phyloP scores from a whole-genome alignment of 2,888 invertebrate species.

The Drosophila stalkeri region DNA sequence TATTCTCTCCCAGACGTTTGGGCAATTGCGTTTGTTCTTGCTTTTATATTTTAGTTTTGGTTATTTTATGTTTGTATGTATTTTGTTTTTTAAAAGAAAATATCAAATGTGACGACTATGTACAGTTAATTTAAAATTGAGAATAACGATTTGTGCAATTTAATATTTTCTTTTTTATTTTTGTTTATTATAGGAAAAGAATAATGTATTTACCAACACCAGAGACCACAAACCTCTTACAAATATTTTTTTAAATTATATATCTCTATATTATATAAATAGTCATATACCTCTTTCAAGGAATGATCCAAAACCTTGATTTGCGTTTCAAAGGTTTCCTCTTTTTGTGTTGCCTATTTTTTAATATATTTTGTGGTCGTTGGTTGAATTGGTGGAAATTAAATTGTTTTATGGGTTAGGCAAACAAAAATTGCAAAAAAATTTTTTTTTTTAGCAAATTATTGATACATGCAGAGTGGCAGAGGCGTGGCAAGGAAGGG shows the following conservation, averaged over 20 bases:
- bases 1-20: slow-evolving; percentile 57
- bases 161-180: slow-evolving; percentile 79
- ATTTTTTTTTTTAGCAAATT: slow-evolving; percentile 47
- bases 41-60: slow-evolving; percentile 23
- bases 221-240: slow-evolving; percentile 60
- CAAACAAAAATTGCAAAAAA: slow-evolving; percentile 45
- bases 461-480: slow-evolving; percentile 50
- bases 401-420: slow-evolving; percentile 37
- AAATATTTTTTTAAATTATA: slow-evolving; percentile 19
- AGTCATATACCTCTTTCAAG: slow-evolving; percentile 94
- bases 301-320: slow-evolving; percentile 95
- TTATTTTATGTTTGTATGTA: not conserved
- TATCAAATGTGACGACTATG: slow-evolving; percentile 75
- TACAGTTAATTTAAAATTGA: slow-evolving; percentile 84
- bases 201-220: slow-evolving; percentile 64
- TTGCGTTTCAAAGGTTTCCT: slow-evolving; percentile 96
- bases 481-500: slow-evolving; percentile 33
- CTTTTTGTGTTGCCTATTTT: slow-evolving; percentile 95
- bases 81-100: slow-evolving; percentile 66
- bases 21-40: slow-evolving; percentile 22
- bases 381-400: slow-evolving; percentile 45
- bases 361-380: slow-evolving; percentile 84
- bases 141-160: slow-evolving; percentile 85
- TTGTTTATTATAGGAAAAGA: slow-evolving; percentile 34
- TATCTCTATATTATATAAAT: slow-evolving; percentile 24